phyloP scores from a whole-genome alignment of 2,888 invertebrate species.

The Arctia plantaginis region DNA sequence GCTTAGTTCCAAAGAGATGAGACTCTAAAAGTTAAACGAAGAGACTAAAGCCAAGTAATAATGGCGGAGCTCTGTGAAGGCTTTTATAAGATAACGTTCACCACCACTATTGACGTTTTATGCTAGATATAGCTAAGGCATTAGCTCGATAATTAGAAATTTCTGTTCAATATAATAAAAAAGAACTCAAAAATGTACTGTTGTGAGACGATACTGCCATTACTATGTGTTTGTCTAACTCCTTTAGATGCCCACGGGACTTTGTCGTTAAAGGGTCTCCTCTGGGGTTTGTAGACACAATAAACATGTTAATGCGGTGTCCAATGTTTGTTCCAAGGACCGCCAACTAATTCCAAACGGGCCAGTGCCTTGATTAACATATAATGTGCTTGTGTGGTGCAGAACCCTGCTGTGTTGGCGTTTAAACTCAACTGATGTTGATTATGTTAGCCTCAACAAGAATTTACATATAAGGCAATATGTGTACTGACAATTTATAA shows the following conservation, averaged over 20 bases:
- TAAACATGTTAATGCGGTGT: slow-evolving; percentile 56
- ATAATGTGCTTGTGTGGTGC: slow-evolving; percentile 46
- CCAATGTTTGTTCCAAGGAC: slow-evolving; percentile 48
- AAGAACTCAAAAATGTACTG: neutral
- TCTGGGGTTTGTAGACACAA: slow-evolving; percentile 35
- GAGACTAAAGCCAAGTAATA: slow-evolving; percentile 28
- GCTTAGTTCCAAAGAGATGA: slow-evolving; percentile 43
- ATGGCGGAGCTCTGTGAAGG: slow-evolving; percentile 21
- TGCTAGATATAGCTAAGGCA: neutral
- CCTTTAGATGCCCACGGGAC: slow-evolving; percentile 30
- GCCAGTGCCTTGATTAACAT: slow-evolving; percentile 54
- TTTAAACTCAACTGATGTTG: slow-evolving; percentile 31
- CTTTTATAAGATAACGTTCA: slow-evolving; percentile 30
- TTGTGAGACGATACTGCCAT: slow-evolving; percentile 18
- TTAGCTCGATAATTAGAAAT: neutral
- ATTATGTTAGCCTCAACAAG: slow-evolving; percentile 33
- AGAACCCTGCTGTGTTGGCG: slow-evolving; percentile 33
- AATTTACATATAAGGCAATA: slow-evolving; percentile 38
- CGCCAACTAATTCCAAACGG: slow-evolving; percentile 51
- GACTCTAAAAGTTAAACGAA: slow-evolving; percentile 46
- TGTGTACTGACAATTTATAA: neutral
- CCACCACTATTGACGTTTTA: slow-evolving; percentile 8
- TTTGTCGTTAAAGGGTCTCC: slow-evolving; percentile 43
- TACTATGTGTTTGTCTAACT: slow-evolving; percentile 36
- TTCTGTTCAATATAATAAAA: neutral